These are phyloP conservation scores for Lepus americanus DNA, from an alignment of 2,113 vertebrate genomes.

Conservation along the genomic window DNA sequence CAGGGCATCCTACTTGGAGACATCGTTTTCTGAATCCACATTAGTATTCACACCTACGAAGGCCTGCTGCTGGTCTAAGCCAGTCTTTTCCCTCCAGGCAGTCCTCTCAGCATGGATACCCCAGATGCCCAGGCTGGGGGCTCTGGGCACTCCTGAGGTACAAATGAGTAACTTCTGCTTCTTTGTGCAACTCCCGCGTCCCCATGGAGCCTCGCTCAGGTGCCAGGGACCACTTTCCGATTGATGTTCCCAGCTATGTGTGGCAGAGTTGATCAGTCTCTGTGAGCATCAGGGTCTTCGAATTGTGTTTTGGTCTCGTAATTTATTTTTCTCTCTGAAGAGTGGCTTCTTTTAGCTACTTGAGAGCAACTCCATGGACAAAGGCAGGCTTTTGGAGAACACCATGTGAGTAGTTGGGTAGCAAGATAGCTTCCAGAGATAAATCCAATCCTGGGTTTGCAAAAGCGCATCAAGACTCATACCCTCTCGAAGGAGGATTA, in stretches of 20 bases:
- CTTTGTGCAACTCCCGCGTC: not conserved
- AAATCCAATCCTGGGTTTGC: not conserved
- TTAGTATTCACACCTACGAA: not conserved
- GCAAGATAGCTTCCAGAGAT: constrained; percentile 26
- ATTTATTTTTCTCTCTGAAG: constrained; percentile 39
- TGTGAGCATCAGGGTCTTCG: not conserved
- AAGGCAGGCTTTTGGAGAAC: not conserved
- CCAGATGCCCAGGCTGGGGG: not conserved
- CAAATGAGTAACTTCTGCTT: not conserved
- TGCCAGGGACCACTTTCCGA: not conserved
- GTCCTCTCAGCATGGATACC: not conserved
- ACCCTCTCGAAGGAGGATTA: not conserved
- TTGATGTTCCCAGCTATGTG: not conserved
- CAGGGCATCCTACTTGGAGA: not conserved
- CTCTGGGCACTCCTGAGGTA: not conserved
- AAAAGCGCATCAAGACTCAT: not conserved
- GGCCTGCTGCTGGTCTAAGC: not conserved
- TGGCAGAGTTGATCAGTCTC: constrained; percentile 9
- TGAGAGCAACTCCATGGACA: constrained; percentile 19
- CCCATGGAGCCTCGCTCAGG: not conserved
- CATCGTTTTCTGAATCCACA: not conserved
- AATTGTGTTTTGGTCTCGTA: constrained; percentile 31
- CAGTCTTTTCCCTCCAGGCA: not conserved
- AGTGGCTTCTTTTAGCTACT: constrained; percentile 35
- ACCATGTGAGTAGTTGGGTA: not conserved